Evolutionary conservation across 2,113 vertebrate species (phyloP), one percentile per base, ranked within the genome.

Genomic region (Saccopteryx bilineata): DNA sequence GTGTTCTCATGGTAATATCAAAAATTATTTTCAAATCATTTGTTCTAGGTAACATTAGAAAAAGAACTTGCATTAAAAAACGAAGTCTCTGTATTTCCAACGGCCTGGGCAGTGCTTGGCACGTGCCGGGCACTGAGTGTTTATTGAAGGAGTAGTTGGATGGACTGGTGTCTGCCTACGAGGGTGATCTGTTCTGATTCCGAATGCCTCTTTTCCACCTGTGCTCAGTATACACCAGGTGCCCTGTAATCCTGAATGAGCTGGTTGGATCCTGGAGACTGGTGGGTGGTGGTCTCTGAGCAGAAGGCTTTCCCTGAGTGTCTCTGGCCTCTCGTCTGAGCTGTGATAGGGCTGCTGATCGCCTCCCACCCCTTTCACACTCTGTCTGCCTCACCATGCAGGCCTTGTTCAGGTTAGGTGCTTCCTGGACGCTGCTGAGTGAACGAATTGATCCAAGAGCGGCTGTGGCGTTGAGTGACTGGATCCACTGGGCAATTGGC

Each of bases 21-120:
- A 95, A 88, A 95, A 90, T 89, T 81, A 3, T 60, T 75, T 93
- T 75, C n/a, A 54, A 85, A 85, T 33, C 60, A 65, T 85, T 87
- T 87, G 24, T 79, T 95, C 17, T n/a, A 48, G 56, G 71, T 15
- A 86, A 69, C n/a, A 46, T 72, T 89, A 54, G 12, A 79, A 69
- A 90, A 91, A 66, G 9, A 83, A 65, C 18, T 1, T 89, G 13
- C 26, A 39, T 66, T 19, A 75, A 69, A 91, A 94, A 33, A 74
- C 3, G 28, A 13, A 33, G 9, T 13, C 14, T 84, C 46, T 33
- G 69, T 11, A 0, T 46, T 46, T 72, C 60, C 8, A 1, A 1
- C 50, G 17, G 5, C 11, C 23, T 39, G 39, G 26, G 7, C 9
- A 2, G 10, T 3, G 52, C 90, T 66, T 15, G 31, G 50, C 19